These are phyloP conservation scores for Telmatochromis sp. DNA, from an alignment of 2,113 vertebrate genomes.

Conservation along the genomic window DNA sequence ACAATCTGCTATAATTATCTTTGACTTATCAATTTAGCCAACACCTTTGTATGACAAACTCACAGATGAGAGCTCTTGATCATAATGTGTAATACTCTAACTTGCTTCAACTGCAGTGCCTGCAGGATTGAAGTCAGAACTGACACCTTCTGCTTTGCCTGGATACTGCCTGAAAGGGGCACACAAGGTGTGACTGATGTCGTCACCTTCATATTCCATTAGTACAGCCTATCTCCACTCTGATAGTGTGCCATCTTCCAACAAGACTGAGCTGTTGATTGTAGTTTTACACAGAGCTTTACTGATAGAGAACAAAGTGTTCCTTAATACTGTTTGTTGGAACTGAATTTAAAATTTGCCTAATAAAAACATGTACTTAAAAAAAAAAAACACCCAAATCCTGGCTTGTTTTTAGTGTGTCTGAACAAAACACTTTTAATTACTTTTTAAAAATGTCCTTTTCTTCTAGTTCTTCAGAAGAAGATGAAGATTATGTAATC, in stretches of 20 bases:
- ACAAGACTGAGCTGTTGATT: not conserved
- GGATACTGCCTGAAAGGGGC: not conserved
- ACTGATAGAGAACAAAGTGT: not conserved
- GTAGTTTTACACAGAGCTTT: not conserved
- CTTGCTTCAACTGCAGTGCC: not conserved
- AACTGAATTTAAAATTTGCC: not conserved
- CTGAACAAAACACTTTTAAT: not conserved
- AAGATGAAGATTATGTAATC: not conserved
- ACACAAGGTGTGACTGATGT: not conserved
- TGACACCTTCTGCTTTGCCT: not conserved
- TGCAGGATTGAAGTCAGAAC: not conserved
- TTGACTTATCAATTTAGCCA: not conserved
- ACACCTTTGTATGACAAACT: not conserved
- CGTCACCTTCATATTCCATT: not conserved
- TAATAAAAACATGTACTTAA: not conserved
- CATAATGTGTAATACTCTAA: not conserved
- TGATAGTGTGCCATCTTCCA: not conserved
- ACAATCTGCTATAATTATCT: not conserved
- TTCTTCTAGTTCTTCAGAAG: not conserved
- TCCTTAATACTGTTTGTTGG: not conserved
- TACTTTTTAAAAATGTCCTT: not conserved
- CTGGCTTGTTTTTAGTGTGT: not conserved
- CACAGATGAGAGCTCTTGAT: not conserved
- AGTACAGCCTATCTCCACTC: not conserved
- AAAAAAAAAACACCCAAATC: not conserved